Base-by-base conservation (phyloP, 2,797 vertebrate species). In the Ptychadena robeensis region DNA sequence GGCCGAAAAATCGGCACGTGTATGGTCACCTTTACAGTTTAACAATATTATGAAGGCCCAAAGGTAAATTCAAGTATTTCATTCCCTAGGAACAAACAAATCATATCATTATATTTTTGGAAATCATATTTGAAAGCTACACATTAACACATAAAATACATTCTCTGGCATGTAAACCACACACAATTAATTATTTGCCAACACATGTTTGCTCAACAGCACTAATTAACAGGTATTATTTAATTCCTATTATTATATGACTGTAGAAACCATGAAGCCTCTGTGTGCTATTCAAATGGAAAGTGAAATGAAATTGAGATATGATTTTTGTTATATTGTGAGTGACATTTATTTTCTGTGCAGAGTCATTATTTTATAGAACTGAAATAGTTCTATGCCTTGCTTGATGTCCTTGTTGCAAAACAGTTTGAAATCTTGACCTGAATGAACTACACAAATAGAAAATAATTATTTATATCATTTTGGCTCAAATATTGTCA, bases 211-310 rank as follows among this genome's bases (percentile, higher is more conserved):
- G 37, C 76, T 28, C 12, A 57, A 35, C 76, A 68, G 65, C 32
- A 18, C 40, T 79, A 79, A 79, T 79, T 68, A 59, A 69, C 40
- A 79, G 75, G 31, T 68, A 79, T 79, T 79, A 57, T 79, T 27
- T 57, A 48, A 14, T n/a, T 9, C 31, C 31, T 28, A 68, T 79
- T 79, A 44, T 79, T 59, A 18, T 48, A 28, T 79, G 25, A 59
- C 31, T 79, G n/a, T 10, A 9, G 64, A 79, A 37, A 59, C 30
- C 76, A 30, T 9, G 27, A 37, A 37, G 28, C 25, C 44, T 18
- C 76, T 22, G 65, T 37, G 31, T 68, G 65, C 65, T 35, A 32
- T 40, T 37, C n/a, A 25, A 59, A 14, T 2, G 22, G 76, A 57
- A 57, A 69, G 31, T 18, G 22, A 68, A 78, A 67, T 78, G 53